Conservation (phyloP, 2,797 vertebrate species). For the Sebastes matsubarae region DNA sequence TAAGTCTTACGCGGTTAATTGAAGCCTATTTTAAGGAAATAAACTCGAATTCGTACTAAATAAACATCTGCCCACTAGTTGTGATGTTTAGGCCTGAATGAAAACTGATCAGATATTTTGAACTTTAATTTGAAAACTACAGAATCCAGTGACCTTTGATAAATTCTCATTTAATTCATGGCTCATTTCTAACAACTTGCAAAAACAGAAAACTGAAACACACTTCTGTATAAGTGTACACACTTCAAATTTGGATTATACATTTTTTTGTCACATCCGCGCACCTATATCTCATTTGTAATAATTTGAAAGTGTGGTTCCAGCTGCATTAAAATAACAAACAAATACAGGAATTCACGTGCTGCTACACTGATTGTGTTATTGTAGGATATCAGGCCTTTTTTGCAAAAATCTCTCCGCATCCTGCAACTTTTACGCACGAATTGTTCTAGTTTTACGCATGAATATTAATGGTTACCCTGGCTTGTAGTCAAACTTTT, state of each 20-base stretch:
- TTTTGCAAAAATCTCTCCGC: neutral
- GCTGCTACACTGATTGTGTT: neutral
- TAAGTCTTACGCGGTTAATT: neutral
- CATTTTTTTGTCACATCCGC: too few species aligned
- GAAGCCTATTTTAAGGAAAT: neutral
- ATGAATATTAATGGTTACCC: neutral
- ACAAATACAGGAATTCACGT: too few species aligned
- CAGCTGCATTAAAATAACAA: too few species aligned
- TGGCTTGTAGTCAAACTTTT: neutral
- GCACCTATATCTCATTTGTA: too few species aligned
- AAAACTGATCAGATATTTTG: neutral
- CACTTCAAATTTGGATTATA: too few species aligned
- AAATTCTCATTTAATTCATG: neutral
- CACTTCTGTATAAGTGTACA: too few species aligned
- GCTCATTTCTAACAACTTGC: neutral
- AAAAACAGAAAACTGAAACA: too few species aligned
- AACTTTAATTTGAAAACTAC: neutral
- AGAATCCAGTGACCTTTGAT: neutral
- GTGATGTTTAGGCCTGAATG: neutral
- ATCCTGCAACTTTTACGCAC: conserved; percentile 58
- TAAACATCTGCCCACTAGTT: neutral
- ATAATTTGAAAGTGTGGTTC: too few species aligned
- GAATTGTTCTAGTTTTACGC: conserved; percentile 17
- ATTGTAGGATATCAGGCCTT: neutral
- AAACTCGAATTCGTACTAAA: neutral